phyloP scores from a whole-genome alignment of 2,113 vertebrate species.

The Orthochromis malagaraziensis region DNA sequence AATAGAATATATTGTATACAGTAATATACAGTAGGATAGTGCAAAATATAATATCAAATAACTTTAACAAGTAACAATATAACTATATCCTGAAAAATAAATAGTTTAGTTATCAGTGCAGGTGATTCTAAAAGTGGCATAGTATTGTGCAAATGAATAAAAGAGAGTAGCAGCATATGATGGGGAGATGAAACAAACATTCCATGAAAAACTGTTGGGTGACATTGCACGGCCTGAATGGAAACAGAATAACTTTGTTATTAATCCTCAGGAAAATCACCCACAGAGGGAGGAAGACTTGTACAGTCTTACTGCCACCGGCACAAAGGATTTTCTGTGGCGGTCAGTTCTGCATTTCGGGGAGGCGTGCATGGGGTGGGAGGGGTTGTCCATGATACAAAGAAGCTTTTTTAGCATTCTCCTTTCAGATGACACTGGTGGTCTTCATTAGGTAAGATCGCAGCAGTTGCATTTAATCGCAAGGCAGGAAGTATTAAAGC shows the following conservation, averaged over 20 bases:
- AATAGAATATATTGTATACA: background rate
- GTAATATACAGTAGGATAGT: background rate
- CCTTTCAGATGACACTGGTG: background rate
- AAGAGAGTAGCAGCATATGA: background rate
- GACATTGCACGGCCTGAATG: rapidly evolving
- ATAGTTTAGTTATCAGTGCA: background rate
- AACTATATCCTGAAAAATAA: background rate
- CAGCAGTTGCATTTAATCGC: background rate
- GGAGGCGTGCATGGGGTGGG: background rate
- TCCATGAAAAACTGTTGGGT: background rate
- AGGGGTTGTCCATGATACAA: background rate
- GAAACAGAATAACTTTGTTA: background rate
- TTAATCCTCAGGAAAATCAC: background rate
- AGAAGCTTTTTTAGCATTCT: background rate
- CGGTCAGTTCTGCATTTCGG: background rate
- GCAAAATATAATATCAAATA: background rate
- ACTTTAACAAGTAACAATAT: background rate
- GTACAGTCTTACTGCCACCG: background rate
- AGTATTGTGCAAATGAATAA: background rate
- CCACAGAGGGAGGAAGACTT: background rate
- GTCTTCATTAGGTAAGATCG: background rate
- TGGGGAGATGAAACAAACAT: background rate
- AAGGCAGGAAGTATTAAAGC: background rate
- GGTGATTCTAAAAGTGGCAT: background rate
- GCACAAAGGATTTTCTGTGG: background rate